Evolutionary conservation across 2,113 vertebrate genomes (phyloP), one percentile per base, ranked within the genome.

Genomic region (Machaerirhynchus nigripectus): DNA sequence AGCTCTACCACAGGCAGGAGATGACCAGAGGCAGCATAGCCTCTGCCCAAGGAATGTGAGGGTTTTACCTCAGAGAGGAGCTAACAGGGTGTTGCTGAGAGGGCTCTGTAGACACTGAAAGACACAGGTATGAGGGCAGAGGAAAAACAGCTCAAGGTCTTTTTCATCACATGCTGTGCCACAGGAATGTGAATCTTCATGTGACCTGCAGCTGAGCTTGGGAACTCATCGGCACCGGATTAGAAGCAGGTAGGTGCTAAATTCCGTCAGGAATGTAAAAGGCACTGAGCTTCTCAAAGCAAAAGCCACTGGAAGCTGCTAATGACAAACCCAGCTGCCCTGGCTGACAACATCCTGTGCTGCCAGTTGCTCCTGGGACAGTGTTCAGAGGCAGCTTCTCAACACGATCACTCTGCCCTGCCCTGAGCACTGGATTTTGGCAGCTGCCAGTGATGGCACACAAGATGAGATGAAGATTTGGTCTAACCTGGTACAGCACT

Each of bases 41-140:
- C 35, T 47, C 44, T 64, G 16, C 7, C n/a, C 13, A 52, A 53
- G 42, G 52, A 70, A 49, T 53, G 12, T 70, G 31, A 53, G 24
- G 10, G 6, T 24, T 87, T 84, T 55, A 24, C 10, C 5, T 26
- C 9, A 20, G 22, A 63, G 20, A 63, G 1, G 2, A 90, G 24
- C 16, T 67, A 37, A 7, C 19, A 53, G 31, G 7, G 10, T 57
- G 21, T 12, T 81, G 18, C 18, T 75, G 24, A 47, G 50, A 31
- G 16, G 10, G 30, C 15, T 9, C 27, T 74, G 33, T 20, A 69
- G n/a, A 60, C 18, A 23, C 9, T 0, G 5, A 65, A 31, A 78
- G 19, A 16, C 0, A 7, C 0, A 2, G 21, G 20, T 4, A 0
- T 0, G 1, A 14, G 31, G 10, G 10, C 6, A 81, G 40, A 49